Conservation (phyloP, 2,888 invertebrate species). For the Phlogophora meticulosa region DNA sequence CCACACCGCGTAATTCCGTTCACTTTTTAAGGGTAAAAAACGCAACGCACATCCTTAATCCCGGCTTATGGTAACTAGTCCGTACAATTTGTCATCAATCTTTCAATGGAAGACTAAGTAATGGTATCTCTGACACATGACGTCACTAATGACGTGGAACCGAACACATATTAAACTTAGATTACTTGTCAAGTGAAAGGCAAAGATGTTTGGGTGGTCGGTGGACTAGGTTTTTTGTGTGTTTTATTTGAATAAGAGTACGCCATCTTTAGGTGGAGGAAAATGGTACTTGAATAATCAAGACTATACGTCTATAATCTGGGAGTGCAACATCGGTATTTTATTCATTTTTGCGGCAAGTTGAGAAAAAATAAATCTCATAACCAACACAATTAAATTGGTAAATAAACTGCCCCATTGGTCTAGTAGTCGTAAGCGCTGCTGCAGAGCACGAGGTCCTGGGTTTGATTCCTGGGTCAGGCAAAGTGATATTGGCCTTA, state of each 20-base stretch:
- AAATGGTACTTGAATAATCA: too few relatives aligned
- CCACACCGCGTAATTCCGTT: slow-evolving; percentile 35
- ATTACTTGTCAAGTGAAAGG: slow-evolving; percentile 57
- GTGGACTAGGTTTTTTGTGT: slow-evolving; percentile 15
- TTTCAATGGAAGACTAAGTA: slow-evolving; percentile 60
- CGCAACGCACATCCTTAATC: slow-evolving; percentile 56
- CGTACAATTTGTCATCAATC: slow-evolving; percentile 66
- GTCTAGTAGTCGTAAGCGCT: too few relatives aligned
- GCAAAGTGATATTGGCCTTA: too few relatives aligned
- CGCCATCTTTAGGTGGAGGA: too few relatives aligned
- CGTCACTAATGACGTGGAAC: slow-evolving; percentile 66
- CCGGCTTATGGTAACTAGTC: slow-evolving; percentile 42
- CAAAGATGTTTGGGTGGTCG: slow-evolving; percentile 61
- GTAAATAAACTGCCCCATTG: too few relatives aligned
- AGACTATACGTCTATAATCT: too few relatives aligned
- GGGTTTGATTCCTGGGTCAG: too few relatives aligned
- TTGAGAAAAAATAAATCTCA: too few relatives aligned
- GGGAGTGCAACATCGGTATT: too few relatives aligned
- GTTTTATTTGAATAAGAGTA: background rate
- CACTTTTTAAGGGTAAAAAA: slow-evolving; percentile 55
- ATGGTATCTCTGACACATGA: slow-evolving; percentile 68
- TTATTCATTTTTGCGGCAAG: too few relatives aligned
- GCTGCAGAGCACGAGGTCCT: too few relatives aligned
- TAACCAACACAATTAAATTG: too few relatives aligned
- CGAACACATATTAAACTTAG: slow-evolving; percentile 62